Evolutionary conservation across 2,113 vertebrate genomes (phyloP).

Genomic region (Potamarius usumacintae): DNA sequence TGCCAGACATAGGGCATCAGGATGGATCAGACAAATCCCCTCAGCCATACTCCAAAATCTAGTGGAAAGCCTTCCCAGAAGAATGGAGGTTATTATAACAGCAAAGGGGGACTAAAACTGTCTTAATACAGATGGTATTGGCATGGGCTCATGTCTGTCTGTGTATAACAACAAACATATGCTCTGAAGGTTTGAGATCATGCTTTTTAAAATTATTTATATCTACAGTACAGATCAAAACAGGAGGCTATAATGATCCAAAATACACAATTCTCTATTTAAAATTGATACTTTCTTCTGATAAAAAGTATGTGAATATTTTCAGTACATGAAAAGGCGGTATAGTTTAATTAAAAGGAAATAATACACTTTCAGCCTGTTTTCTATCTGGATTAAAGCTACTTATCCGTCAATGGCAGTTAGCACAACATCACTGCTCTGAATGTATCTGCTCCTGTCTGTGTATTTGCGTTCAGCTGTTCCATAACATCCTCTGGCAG

Average conservation of each 20-base stretch:
- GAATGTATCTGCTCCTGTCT: constrained; percentile 35
- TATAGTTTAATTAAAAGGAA: neutral
- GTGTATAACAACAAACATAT: neutral
- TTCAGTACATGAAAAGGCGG: neutral
- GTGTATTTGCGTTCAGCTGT: constrained; percentile 26
- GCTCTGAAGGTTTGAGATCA: neutral
- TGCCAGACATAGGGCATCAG: too few relatives aligned
- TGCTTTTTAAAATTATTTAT: neutral
- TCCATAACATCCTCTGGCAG: constrained; percentile 33
- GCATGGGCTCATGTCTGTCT: neutral
- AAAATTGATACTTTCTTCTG: neutral
- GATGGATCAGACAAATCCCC: neutral
- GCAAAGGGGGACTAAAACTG: neutral
- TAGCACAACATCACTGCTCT: constrained; percentile 22
- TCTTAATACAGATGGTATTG: neutral
- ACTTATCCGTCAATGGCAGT: constrained; percentile 22
- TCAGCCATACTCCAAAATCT: too few relatives aligned
- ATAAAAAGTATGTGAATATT: neutral
- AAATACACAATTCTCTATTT: neutral
- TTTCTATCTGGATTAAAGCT: constrained; percentile 10
- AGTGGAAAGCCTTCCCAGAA: neutral
- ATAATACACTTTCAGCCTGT: constrained; percentile 19
- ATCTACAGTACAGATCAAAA: neutral
- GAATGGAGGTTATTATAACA: neutral
- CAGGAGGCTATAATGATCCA: neutral